Conservation (phyloP, 64 coral and sea anemone species). For the Pachyseris speciosa region DNA sequence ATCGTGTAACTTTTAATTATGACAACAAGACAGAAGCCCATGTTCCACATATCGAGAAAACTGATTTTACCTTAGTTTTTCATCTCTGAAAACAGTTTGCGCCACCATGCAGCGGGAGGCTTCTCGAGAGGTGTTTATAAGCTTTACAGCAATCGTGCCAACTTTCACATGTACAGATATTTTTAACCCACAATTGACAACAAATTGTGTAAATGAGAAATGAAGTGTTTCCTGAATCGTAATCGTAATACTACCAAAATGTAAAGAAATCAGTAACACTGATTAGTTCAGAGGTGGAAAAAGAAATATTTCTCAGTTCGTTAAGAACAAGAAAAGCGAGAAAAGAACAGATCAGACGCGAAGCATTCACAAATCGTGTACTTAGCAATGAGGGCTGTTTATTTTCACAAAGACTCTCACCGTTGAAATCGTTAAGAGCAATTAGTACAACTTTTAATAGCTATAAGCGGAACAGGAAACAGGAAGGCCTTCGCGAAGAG, state of each 20-base stretch:
- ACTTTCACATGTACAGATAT: conserved; percentile 2
- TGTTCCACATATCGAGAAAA: not conserved
- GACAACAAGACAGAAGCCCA: conserved; percentile 5
- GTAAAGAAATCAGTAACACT: not conserved
- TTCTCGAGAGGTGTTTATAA: conserved; percentile 1
- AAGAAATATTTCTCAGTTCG: not conserved
- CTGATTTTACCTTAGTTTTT: not conserved
- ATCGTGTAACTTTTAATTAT: conserved; percentile 28
- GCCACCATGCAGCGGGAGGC: not conserved
- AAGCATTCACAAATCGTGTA: not conserved
- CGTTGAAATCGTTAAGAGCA: not conserved
- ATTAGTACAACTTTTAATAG: not conserved
- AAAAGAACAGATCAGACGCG: not conserved
- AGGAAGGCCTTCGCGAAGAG: not conserved
- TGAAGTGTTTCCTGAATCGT: conserved; percentile 23
- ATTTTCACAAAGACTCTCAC: not conserved
- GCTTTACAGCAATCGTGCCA: not conserved
- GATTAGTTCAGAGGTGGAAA: not conserved
- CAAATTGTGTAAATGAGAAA: conserved; percentile 26
- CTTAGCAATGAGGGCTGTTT: not conserved
- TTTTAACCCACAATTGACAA: conserved; percentile 36
- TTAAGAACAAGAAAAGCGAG: not conserved
- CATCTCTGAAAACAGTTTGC: not conserved
- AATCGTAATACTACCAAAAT: not conserved
- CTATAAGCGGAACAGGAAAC: not conserved